Base-by-base conservation (phyloP, 2,113 vertebrate genomes). In the Salvelinus alpinus region DNA sequence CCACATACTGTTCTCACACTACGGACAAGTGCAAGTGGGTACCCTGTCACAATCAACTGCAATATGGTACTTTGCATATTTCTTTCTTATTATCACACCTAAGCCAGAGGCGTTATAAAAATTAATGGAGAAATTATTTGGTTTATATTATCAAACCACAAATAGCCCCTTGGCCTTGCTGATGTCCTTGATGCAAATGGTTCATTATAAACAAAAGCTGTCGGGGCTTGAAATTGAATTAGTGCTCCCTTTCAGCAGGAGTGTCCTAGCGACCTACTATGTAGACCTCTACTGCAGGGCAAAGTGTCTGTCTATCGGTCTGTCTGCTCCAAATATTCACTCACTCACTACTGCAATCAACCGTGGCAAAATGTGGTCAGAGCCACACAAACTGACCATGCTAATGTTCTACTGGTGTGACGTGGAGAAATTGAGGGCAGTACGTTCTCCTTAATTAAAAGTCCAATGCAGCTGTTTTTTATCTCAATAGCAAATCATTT, bases 151-250 rank as follows among this genome's bases (percentile, higher is more conserved):
- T 54, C 51, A 54, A 54, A 54, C 16, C 51, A 54, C 51, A 54
- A 44, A 44, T 14, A 54, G 14, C 3, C 59, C 18, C 13, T 62
- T 62, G 59, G 59, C 59, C n/a, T 3, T 24, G n/a, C 59, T 22
- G 66, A 66, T 12, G 54, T 68, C 73, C 75, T 71, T 66, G 13
- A 73, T 71, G 24, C 79, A 78, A 77, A 69, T 80, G 72, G 68
- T 59, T 86, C 83, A 86, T 85, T 80, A 67, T 74, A 77, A 81
- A 86, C 81, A 88, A 83, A 65, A 70, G 72, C 78, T 47, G 80
- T 75, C 84, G 76, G 80, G 74, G 75, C 71, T 22, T 27, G 16
- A 68, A 20, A 18, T 3, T 34, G 31, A 31, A 18, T 8, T 22
- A 47, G 82, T 70, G 51, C 78, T 85, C 70, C 66, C 76, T 86